Conservation (phyloP, 2,888 invertebrate genomes). For the Mythimna pallens region DNA sequence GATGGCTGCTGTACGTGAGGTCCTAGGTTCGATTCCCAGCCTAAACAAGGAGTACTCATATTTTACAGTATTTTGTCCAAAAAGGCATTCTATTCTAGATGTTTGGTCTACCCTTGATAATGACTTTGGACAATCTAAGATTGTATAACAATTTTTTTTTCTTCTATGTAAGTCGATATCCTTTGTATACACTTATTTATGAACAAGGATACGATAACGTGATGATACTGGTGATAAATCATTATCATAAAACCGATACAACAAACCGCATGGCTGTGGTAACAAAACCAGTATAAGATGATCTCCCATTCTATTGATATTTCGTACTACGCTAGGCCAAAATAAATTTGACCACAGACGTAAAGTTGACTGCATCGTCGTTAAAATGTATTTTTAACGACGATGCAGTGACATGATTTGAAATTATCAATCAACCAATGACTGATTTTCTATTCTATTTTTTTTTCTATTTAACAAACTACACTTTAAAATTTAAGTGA, state of each 20-base stretch:
- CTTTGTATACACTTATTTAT: background rate
- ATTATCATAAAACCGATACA: background rate
- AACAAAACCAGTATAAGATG: background rate
- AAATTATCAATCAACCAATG: background rate
- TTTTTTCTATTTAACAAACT: no score
- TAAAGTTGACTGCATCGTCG: no score
- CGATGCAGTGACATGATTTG: no score
- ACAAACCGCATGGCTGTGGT: background rate
- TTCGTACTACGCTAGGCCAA: background rate
- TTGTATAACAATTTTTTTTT: background rate
- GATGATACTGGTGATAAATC: background rate
- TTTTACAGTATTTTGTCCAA: background rate
- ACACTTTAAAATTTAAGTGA: background rate
- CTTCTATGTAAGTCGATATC: background rate
- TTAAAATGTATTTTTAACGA: no score
- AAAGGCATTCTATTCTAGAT: background rate
- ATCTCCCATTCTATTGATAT: background rate
- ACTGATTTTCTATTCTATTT: background rate
- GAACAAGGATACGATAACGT: background rate
- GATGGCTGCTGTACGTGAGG: background rate
- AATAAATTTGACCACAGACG: background rate
- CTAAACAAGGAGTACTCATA: background rate
- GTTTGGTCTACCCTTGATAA: background rate
- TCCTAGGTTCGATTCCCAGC: constrained; percentile 1
- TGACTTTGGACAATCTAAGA: background rate